Percentiles rank a stretch among this genome's conserved stretches.
phyloP scores from a whole-genome alignment of 2,888 invertebrate species.

The Xylota sylvarum region DNA sequence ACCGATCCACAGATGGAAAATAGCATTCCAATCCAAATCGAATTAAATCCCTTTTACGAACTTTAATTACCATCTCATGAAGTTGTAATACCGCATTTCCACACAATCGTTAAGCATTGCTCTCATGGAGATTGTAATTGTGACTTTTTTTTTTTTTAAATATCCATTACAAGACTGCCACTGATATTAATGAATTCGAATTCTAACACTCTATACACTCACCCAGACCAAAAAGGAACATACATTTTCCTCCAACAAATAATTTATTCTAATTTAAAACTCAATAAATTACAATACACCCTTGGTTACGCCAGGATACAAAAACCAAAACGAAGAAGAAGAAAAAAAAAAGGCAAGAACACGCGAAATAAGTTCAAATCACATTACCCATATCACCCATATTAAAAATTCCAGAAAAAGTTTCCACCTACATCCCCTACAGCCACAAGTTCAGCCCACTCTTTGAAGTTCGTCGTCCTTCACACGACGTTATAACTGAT shows the following conservation, averaged over 20 bases:
- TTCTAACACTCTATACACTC: background rate
- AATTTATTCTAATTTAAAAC: constrained; percentile 64
- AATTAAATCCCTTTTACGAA: no score
- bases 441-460: no score
- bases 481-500: constrained; percentile 55
- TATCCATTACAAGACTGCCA: constrained; percentile 14
- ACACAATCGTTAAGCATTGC: background rate
- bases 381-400: constrained; percentile 63
- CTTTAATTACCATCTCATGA: no score
- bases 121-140: constrained; percentile 5
- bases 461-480: constrained; percentile 19
- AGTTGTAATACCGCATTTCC: no score
- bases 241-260: background rate
- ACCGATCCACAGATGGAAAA: no score
- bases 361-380: constrained; percentile 40
- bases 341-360: background rate
- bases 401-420: constrained; percentile 37
- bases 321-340: background rate
- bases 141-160: background rate
- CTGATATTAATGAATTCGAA: constrained; percentile 34
- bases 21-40: no score
- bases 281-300: constrained; percentile 53
- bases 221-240: background rate
- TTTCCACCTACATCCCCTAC: constrained; percentile 7
- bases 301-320: background rate